Base-by-base conservation (phyloP, 2,888 invertebrate genomes). In the Latrodectus hesperus region DNA sequence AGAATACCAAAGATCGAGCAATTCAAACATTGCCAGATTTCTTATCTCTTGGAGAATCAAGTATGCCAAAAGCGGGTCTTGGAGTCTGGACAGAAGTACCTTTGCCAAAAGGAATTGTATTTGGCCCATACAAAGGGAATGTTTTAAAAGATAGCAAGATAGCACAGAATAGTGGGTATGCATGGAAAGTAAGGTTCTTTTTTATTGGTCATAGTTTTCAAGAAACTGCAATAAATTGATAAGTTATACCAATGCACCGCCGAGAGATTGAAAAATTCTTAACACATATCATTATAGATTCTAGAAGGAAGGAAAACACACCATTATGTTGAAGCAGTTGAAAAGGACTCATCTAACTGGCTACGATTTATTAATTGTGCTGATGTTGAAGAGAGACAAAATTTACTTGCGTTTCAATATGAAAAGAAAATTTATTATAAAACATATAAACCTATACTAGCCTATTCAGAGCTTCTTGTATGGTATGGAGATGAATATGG, bases 291-390 rank as follows among this genome's bases (percentile, higher is more conserved):
- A 11, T 10, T 17, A 67, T n/a, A 83, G 83, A 52, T 83, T 12
- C 38, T 16, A 10, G 78, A 78, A 67, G 53, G 52, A n/a, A 55
- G 67, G 14, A 70, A 67, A 64, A 22, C 78, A 10, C n/a, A 64
- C 11, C 84, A 84, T 74, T 84, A 38, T 52, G 67, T 84, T 14
- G 78, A 84, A 49, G 84, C 64, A 10, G 49, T 16, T 11, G 72
- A 84, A 11, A 60, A 49, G n/a, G 38, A 17, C 3, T 26, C 22
- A 9, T 78, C 84, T 52, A 84, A 78, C 65, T 84, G 84, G 84
- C 38, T 84, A 17, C 84, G 84, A 1, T 84, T 52, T 60, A 72
- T 84, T 22, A 84, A 84, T 77, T 84, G 84, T 53, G 78, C 84
- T 9, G 52, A 51, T n/a, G 16, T 16, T 26, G 84, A 84, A 51